Base-by-base conservation (phyloP, 2,113 vertebrate genomes). In the Entelurus aequoreus region DNA sequence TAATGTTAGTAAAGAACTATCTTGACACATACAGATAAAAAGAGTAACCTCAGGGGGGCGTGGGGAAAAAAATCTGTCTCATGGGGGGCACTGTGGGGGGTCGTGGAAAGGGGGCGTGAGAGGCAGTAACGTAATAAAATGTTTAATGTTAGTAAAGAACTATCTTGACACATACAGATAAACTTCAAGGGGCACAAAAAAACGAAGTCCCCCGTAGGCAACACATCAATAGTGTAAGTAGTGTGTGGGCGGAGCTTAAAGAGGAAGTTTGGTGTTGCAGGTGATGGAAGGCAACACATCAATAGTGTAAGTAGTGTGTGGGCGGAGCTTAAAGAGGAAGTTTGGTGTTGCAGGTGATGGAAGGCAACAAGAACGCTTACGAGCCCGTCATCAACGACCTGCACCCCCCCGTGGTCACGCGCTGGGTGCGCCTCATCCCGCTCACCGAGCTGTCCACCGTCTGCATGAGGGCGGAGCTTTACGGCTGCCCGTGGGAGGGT, bases 381-480 rank as follows among this genome's bases (percentile, higher is more conserved):
- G 86, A 85, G 0, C 89, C 92, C 1, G 90, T 92, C 74, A 80
- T 93, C 69, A 91, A 93, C 19, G 94, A 96, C 62, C 92, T 96
- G 0, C 90, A 91, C 48, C 94, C 94, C 0, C 93, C 94, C 0
- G 84, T 94, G 54, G 90, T 96, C 49, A 89, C 92, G 0, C 94
- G 92, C 4, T 91, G 90, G 19, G 63, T 96, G 62, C 90, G 94
- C 0, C 80, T 96, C 4, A 93, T 95, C 64, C 94, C 94, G 0
- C 90, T 94, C 81, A 94, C 92, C 0, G 81, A 73, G 52, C 76
- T 89, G 40, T 84, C 90, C 0, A 91, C 90, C 84, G 93, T 92
- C 8, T 96, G 94, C 69, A 94, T 96, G 94, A 84, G 94, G n/a
- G 87, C 94, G 73, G 94, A 96, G 87, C 88, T 96, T 46, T 96